phyloP scores from a whole-genome alignment of 2,888 invertebrate genomes.

The Orchesellides sinensis region DNA sequence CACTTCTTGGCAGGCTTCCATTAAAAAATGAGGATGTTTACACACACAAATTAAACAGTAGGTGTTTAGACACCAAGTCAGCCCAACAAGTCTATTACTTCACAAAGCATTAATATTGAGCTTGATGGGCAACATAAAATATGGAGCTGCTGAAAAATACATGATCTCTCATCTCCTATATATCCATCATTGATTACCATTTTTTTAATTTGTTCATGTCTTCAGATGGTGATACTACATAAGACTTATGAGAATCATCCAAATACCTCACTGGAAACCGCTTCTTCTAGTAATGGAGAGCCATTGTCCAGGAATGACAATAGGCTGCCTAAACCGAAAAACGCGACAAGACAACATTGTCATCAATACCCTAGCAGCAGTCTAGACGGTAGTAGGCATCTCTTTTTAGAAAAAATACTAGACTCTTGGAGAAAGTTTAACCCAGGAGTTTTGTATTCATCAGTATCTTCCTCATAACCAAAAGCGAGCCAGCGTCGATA shows the following conservation, averaged over 20 bases:
- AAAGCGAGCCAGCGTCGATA: background rate
- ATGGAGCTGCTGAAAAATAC: background rate
- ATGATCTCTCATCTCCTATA: no score
- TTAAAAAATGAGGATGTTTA: background rate
- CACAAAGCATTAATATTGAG: background rate
- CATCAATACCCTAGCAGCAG: slow-evolving; percentile 4
- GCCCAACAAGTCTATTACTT: background rate
- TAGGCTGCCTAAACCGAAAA: slow-evolving; percentile 37
- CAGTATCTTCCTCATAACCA: background rate
- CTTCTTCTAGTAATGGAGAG: slow-evolving; percentile 54
- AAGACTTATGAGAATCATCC: slow-evolving; percentile 21
- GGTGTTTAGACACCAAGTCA: no score
- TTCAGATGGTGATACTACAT: slow-evolving; percentile 53
- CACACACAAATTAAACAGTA: background rate
- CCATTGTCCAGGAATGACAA: slow-evolving; percentile 45
- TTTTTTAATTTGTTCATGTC: slow-evolving; percentile 11
- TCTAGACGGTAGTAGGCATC: slow-evolving; percentile 23
- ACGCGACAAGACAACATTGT: background rate
- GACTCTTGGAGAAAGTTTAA: slow-evolving; percentile 26
- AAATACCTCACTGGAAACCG: slow-evolving; percentile 16
- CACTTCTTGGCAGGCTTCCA: no score
- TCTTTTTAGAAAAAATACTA: no score
- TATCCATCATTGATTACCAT: no score
- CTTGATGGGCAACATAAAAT: background rate
- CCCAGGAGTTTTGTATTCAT: background rate